Evolutionary conservation across 2,797 vertebrate genomes (phyloP), one percentile per base, ranked within the genome.

Genomic region (Vireo griseus): DNA sequence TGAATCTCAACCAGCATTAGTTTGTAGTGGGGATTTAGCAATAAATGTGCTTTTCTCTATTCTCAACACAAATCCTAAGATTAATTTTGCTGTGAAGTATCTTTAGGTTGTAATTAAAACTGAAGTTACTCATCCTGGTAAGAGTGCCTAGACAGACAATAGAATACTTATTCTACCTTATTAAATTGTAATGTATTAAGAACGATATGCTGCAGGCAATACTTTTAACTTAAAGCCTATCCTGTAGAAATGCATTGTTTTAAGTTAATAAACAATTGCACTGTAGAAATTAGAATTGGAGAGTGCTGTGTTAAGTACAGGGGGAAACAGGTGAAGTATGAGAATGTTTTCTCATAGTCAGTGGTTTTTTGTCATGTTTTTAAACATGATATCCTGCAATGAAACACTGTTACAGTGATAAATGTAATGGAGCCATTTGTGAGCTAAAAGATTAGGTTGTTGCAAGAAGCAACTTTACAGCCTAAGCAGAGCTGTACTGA

Each of bases 31-130:
- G 40, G 55, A 84, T 94, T 88, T 93, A 81, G 37, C 51, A 86
- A 86, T 65, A 85, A 88, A 69, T 52, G 6, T 57, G 42, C 39
- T 79, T 86, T 84, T 65, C 26, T 88, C 31, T 75, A 26, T n/a
- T 88, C 76, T 90, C 48, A 81, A 44, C 31, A 67, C 40, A 94
- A 67, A 93, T 67, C 44, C 62, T 59, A 45, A 72, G 79, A 86
- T 94, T 90, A 94, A 73, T 88, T 95, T 96, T 91, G 12, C 62
- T 63, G 21, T 79, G 85, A 91, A 90, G 73, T 69, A 51, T 84
- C 61, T 66, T 92, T 75, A 42, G 29, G 47, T 83, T 15, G 10
- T 83, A 95, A 94, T 95, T 91, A 90, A 88, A 95, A 68, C 14
- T 81, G 47, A 75, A 90, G 63, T 92, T 86, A 50, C 29, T 78